A percentile compares a stretch with the other conserved stretches of the same genome.
These are phyloP conservation scores for Cydia fagiglandana DNA, from an alignment of 1,140 invertebrate species.

Conservation along the genomic window DNA sequence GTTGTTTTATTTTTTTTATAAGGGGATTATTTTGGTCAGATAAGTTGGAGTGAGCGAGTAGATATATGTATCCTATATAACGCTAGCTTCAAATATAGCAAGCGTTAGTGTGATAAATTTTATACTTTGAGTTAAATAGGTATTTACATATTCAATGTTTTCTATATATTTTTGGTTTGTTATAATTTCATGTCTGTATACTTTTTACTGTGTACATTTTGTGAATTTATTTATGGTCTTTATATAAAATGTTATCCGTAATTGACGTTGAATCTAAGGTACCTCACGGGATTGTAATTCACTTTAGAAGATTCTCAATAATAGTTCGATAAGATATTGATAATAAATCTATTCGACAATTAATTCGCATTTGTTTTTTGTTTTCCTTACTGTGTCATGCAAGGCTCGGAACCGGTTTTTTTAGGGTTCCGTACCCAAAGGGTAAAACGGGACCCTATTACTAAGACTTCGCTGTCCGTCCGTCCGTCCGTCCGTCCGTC, in stretches of 20 bases:
- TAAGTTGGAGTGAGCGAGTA: neutral
- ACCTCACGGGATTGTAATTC: neutral
- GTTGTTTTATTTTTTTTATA: too few species aligned
- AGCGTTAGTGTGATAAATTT: slow-evolving; percentile 8
- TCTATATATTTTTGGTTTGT: slow-evolving; percentile 16
- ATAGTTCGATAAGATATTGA: slow-evolving; percentile 4
- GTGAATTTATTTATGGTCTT: neutral
- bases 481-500: too few species aligned
- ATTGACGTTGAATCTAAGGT: neutral
- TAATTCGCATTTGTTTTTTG: neutral
- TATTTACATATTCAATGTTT: slow-evolving; percentile 11
- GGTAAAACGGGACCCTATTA: too few species aligned
- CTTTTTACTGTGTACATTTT: slow-evolving; percentile 13
- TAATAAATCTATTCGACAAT: slow-evolving; percentile 15
- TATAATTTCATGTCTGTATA: neutral
- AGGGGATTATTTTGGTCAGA: neutral
- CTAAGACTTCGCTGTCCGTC: too few species aligned
- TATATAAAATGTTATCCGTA: slow-evolving; percentile 7
- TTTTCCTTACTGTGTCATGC: too few species aligned
- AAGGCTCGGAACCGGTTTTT: too few species aligned
- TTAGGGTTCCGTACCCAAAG: too few species aligned
- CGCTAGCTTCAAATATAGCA: neutral
- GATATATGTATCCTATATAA: neutral
- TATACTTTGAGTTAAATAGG: slow-evolving; percentile 8
- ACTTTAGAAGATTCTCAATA: slow-evolving; percentile 11